Evolutionary conservation across 2,113 vertebrate species (phyloP), one percentile per base, ranked within the genome.

Genomic region (Gambusia affinis): DNA sequence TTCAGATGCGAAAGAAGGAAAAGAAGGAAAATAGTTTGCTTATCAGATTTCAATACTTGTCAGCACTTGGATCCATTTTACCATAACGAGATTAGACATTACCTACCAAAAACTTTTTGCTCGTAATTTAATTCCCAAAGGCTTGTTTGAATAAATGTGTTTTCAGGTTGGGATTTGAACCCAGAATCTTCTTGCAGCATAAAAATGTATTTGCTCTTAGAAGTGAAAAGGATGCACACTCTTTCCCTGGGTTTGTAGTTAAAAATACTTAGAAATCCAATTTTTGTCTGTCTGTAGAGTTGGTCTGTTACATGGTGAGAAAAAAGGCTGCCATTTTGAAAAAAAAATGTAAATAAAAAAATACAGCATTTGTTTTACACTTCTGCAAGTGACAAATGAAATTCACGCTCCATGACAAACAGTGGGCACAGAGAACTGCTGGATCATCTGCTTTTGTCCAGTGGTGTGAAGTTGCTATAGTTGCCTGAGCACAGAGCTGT

Each of bases 391-490:
- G 76, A 85, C 81, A 70, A 85, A 87, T 88, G 79, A 76, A 79
- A 85, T 79, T 78, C 76, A 79, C 81, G 74, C 84, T 88, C 84
- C 76, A 62, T 79, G 80, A 90, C 75, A 84, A 87, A 84, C 73
- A 65, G 73, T 77, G 83, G 83, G 76, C 8, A 54, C 54, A 74
- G 66, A 78, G 47, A 83, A 85, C 61, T 67, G 78, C 70, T 71
- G 77, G 60, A 85, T 85, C 82, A 74, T 85, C 76, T 72, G 76
- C 85, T 86, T 84, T 64, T 77, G 79, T 87, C 75, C 63, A 27
- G 42, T 75, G 71, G 51, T 78, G 71, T 68, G 31, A 76, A 75
- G 83, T 81, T 81, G 64, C 75, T 62, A 79, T 72, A 77, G 80
- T 75, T 87, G 68, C 83, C 70, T 73, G 73, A 63, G 84, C 83